phyloP scores from a whole-genome alignment of 2,113 vertebrate species.

The Lepisosteus osseus region DNA sequence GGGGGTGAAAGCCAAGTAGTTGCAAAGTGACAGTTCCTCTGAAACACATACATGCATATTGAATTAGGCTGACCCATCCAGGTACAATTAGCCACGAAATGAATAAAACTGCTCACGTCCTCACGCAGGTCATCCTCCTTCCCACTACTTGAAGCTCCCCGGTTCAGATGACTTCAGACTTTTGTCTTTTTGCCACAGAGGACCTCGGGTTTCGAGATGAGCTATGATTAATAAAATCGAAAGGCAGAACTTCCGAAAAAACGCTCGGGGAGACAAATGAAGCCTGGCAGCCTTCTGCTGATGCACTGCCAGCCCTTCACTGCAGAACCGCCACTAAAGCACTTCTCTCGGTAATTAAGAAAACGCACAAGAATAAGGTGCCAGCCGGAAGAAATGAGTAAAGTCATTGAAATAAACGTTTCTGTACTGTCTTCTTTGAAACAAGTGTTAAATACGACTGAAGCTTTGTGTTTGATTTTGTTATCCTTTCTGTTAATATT shows the following conservation, averaged over 20 bases:
- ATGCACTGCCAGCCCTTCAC: not conserved
- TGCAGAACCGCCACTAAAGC: too few species aligned
- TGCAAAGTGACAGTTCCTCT: constrained; percentile 15
- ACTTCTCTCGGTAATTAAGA: too few species aligned
- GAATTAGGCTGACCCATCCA: constrained; percentile 4
- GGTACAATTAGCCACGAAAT: constrained; percentile 11
- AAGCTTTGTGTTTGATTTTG: too few species aligned
- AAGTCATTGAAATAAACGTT: too few species aligned
- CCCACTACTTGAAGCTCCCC: not conserved
- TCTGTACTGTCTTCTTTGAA: too few species aligned
- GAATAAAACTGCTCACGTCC: constrained; percentile 14
- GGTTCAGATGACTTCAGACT: not conserved
- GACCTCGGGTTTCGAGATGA: not conserved
- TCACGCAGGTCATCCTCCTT: not conserved
- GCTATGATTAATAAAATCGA: not conserved
- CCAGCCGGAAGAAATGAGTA: too few species aligned
- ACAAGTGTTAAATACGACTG: too few species aligned
- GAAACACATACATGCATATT: constrained; percentile 12
- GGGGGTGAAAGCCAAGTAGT: constrained; percentile 6
- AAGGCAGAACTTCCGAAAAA: not conserved
- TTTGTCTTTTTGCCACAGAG: not conserved
- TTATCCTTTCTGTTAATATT: too few species aligned
- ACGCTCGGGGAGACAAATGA: not conserved
- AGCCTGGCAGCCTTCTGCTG: not conserved
- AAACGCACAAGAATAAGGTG: too few species aligned